Conservation (phyloP, 2,888 invertebrate species). For the Hetaerina titia region DNA sequence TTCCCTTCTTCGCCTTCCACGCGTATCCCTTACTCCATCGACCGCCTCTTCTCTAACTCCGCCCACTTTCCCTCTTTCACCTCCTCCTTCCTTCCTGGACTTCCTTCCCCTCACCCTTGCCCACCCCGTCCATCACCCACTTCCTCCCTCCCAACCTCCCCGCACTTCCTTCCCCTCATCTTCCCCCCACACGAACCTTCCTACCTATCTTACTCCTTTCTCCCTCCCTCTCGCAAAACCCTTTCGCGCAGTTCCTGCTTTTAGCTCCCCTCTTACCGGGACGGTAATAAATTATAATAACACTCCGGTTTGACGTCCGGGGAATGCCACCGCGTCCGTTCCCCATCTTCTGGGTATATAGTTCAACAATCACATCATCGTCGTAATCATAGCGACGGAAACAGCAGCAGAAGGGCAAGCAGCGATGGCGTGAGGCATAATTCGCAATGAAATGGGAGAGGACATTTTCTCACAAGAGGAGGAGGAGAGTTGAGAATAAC, state of each 20-base stretch:
- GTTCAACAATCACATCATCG: not conserved
- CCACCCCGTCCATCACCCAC: not conserved
- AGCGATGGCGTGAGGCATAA: not conserved
- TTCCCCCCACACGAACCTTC: not conserved
- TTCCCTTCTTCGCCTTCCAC: not conserved
- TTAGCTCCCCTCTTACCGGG: conserved; percentile 20
- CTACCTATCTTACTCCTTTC: not conserved
- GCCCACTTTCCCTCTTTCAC: not conserved
- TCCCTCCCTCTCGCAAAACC: not conserved
- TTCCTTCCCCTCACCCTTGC: not conserved
- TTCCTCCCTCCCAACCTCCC: not conserved
- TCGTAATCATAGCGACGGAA: not conserved
- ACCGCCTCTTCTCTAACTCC: not conserved
- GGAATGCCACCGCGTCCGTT: not conserved
- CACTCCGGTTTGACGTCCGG: not conserved
- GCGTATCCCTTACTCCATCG: not conserved
- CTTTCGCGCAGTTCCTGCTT: not conserved
- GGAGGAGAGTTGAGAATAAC: not conserved
- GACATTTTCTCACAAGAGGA: not conserved
- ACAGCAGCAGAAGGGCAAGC: not conserved
- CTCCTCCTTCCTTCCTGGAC: not conserved
- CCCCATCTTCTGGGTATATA: not conserved
- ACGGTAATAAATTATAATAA: conserved; percentile 19
- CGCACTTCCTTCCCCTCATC: not conserved
- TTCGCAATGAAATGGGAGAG: not conserved